phyloP scores from a whole-genome alignment of 1,140 invertebrate genomes.

The Drosophila serrata region DNA sequence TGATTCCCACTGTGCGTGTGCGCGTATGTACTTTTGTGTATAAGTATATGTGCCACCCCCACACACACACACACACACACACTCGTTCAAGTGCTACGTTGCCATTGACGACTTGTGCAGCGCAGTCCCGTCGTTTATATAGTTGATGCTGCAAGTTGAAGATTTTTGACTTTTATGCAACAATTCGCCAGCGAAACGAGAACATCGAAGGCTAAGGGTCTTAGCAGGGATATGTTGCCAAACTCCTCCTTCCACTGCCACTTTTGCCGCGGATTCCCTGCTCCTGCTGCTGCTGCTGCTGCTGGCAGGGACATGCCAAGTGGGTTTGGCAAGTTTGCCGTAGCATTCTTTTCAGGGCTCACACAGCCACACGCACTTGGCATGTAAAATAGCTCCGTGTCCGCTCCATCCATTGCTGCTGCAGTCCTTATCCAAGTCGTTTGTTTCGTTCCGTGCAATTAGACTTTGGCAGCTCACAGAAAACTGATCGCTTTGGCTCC shows the following conservation, averaged over 20 bases:
- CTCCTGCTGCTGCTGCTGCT: constrained; percentile 40
- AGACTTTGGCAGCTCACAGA: constrained; percentile 72
- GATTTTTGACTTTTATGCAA: constrained; percentile 84
- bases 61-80: constrained; percentile 1
- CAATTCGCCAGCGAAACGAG: constrained; percentile 72
- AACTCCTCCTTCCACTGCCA: constrained; percentile 2
- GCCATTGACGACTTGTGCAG: constrained; percentile 79
- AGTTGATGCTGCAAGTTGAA: constrained; percentile 79
- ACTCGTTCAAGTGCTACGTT: constrained; percentile 68
- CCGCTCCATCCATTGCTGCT: constrained; percentile 24
- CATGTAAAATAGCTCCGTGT: constrained; percentile 57
- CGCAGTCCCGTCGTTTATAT: constrained; percentile 65
- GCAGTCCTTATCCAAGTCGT: constrained; percentile 78
- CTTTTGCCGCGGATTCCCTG: constrained; percentile 15
- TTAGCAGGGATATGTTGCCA: constrained; percentile 15
- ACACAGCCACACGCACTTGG: constrained; percentile 40
- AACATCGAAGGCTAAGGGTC: constrained; percentile 12
- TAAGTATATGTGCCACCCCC: constrained; percentile 28
- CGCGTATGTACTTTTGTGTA: constrained; percentile 12
- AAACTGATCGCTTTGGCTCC: constrained; percentile 60
- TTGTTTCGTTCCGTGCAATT: constrained; percentile 83
- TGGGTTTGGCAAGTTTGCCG: constrained; percentile 69
- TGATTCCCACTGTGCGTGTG: constrained; percentile 44
- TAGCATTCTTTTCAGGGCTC: constrained; percentile 41
- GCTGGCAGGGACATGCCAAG: constrained; percentile 67